phyloP scores from a whole-genome alignment of 2,113 vertebrate genomes.

The Saimiri boliviensis region DNA sequence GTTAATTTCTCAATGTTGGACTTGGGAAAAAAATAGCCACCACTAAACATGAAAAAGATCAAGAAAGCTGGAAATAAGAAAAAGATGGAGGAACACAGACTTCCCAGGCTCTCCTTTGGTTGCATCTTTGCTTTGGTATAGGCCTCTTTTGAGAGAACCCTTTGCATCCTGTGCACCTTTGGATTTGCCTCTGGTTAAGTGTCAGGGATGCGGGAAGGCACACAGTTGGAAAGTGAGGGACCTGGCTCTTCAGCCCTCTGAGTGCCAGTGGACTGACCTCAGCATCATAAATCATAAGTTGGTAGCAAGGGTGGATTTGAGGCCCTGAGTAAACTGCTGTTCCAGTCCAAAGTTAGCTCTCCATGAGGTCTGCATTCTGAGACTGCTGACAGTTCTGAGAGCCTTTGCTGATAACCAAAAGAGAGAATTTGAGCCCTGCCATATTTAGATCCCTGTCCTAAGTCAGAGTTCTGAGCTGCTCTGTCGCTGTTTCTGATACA shows the following conservation, averaged over 20 bases:
- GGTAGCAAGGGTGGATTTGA: neutral
- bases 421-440: slow-evolving; percentile 26
- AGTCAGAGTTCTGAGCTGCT: neutral
- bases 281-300: slow-evolving; percentile 28
- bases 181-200: neutral
- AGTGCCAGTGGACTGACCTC: neutral
- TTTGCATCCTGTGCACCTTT: neutral
- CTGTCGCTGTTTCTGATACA: neutral
- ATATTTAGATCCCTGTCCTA: slow-evolving; percentile 28
- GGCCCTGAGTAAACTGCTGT: neutral
- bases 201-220: neutral
- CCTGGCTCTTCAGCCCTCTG: neutral
- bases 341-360: slow-evolving; percentile 29
- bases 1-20: neutral
- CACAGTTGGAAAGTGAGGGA: neutral
- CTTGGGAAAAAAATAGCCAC: neutral
- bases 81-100: neutral
- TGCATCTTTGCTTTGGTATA: neutral
- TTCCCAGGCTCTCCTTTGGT: neutral
- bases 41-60: slow-evolving; percentile 24
- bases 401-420: neutral
- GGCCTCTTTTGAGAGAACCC: neutral
- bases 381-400: neutral
- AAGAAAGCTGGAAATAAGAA: neutral
- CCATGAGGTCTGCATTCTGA: neutral